Conservation (phyloP, 2,888 invertebrate genomes). For the Leptopterna dolabrata region DNA sequence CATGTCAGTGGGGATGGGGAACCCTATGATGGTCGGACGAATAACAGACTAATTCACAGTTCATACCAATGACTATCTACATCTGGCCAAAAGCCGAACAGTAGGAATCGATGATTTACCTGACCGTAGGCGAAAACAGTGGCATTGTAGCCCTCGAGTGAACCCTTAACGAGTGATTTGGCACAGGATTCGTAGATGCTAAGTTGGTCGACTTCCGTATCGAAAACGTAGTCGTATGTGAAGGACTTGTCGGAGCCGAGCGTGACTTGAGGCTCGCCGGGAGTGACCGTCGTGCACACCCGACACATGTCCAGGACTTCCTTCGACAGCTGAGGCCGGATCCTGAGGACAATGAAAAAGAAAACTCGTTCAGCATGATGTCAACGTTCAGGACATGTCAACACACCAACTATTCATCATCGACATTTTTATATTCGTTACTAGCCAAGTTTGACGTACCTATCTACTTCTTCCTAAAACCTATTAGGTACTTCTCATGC, state of each 20-base stretch:
- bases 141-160: slow-evolving; percentile 96
- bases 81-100: too few relatives aligned
- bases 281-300: slow-evolving; percentile 89
- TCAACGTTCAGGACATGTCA: too few relatives aligned
- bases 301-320: slow-evolving; percentile 96
- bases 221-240: slow-evolving; percentile 97
- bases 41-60: too few relatives aligned
- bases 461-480: too few relatives aligned
- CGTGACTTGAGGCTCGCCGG: slow-evolving; percentile 91
- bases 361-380: neutral
- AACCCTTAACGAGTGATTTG: slow-evolving; percentile 86
- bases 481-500: too few relatives aligned
- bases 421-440: too few relatives aligned
- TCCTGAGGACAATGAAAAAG: slow-evolving; percentile 72
- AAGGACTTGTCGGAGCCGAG: slow-evolving; percentile 94
- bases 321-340: slow-evolving; percentile 92
- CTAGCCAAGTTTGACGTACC: too few relatives aligned
- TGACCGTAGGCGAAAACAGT: slow-evolving; percentile 97
- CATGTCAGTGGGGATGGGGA: too few relatives aligned
- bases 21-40: too few relatives aligned
- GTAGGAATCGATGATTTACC: slow-evolving; percentile 67
- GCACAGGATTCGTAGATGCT: slow-evolving; percentile 87
- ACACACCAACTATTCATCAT: too few relatives aligned
- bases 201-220: slow-evolving; percentile 79
- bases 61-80: too few relatives aligned